phyloP scores from a whole-genome alignment of 2,113 vertebrate species.

The Sorex araneus region DNA sequence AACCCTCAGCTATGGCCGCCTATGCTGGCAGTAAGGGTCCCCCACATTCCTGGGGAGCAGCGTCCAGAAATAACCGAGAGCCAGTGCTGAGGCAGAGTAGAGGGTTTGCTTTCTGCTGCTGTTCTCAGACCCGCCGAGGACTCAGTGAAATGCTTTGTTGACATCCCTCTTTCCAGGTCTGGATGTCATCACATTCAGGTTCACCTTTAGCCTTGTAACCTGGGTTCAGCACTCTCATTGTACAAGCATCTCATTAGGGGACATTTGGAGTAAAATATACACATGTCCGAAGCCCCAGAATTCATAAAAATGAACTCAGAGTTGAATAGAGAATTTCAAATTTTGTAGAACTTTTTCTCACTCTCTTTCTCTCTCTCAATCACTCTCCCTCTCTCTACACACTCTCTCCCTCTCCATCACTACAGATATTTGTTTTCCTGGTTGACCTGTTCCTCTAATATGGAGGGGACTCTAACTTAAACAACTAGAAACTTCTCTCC shows the following conservation, averaged over 20 bases:
- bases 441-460: neutral
- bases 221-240: constrained; percentile 13
- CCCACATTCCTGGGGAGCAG: neutral
- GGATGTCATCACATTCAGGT: neutral
- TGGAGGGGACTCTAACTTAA: neutral
- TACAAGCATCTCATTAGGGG: constrained; percentile 5
- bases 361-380: too few species aligned
- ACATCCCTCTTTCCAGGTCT: neutral
- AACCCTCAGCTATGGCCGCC: neutral
- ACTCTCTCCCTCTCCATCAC: too few species aligned
- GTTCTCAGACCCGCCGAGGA: too few species aligned
- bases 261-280: neutral
- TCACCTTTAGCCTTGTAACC: constrained; percentile 22
- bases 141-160: neutral
- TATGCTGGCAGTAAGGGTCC: too few species aligned
- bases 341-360: neutral
- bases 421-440: too few species aligned
- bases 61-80: neutral
- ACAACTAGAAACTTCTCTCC: too few species aligned
- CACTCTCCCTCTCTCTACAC: neutral
- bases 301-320: neutral
- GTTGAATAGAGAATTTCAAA: constrained; percentile 13
- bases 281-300: neutral
- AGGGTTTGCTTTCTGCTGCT: neutral
- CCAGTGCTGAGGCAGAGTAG: neutral